Evolutionary conservation across 2,113 vertebrate genomes (phyloP).

Genomic region (Eleginops maclovinus): DNA sequence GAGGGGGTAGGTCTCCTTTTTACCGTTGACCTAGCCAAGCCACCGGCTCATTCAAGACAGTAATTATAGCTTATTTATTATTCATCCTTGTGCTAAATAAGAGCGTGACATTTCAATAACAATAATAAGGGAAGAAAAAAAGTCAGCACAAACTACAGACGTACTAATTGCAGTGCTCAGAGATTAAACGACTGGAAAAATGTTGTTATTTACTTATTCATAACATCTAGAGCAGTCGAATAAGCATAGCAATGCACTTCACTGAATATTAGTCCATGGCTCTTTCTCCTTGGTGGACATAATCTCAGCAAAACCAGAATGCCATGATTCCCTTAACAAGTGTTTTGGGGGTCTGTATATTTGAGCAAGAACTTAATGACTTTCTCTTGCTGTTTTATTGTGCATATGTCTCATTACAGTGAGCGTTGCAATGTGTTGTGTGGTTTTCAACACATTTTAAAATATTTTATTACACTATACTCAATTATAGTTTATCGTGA

Average conservation of each 20-base stretch:
- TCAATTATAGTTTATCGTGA: background rate
- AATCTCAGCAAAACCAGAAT: conserved; percentile 62
- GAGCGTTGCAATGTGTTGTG: conserved; percentile 19
- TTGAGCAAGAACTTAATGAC: conserved; percentile 55
- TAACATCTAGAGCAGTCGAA: conserved; percentile 70
- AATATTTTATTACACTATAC: background rate
- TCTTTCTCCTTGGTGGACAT: conserved; percentile 60
- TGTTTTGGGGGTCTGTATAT: conserved; percentile 56
- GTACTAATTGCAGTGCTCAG: conserved; percentile 84
- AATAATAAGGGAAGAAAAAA: conserved; percentile 84
- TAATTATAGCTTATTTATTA: conserved; percentile 99
- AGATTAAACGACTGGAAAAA: conserved; percentile 83
- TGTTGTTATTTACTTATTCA: conserved; percentile 84
- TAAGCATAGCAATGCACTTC: conserved; percentile 65
- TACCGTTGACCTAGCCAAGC: conserved; percentile 92
- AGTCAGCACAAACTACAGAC: conserved; percentile 80
- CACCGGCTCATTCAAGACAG: conserved; percentile 93
- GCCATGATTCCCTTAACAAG: conserved; percentile 63
- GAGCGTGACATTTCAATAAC: conserved; percentile 96
- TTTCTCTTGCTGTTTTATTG: conserved; percentile 53
- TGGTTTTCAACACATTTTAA: conserved; percentile 27
- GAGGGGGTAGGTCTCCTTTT: conserved; percentile 77
- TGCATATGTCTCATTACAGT: conserved; percentile 50
- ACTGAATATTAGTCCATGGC: conserved; percentile 59
- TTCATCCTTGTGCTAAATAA: conserved; percentile 99